Evolutionary conservation across 2,797 vertebrate species (phyloP).

Genomic region (Paguma larvata): DNA sequence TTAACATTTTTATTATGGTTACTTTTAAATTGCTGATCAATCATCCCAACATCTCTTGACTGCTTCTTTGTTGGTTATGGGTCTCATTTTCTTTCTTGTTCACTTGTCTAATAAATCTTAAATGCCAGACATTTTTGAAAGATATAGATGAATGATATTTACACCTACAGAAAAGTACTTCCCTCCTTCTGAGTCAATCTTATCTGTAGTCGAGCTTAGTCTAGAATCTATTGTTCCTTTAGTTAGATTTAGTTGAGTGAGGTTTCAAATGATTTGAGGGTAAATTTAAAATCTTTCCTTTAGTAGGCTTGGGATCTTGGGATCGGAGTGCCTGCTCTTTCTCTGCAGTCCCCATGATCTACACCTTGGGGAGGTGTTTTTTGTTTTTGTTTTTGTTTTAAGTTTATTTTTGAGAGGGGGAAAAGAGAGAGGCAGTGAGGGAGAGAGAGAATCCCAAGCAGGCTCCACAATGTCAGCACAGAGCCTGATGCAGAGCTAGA

Average conservation of each 20-base stretch:
- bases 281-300: background rate
- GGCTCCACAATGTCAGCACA: too few species aligned
- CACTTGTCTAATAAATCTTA: background rate
- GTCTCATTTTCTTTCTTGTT: background rate
- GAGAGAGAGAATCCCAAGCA: too few species aligned
- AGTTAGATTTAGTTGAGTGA: background rate
- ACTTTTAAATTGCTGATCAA: background rate
- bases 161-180: background rate
- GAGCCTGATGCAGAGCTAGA: too few species aligned
- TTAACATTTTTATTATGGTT: background rate
- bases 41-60: background rate
- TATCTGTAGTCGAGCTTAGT: background rate
- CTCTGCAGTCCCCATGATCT: background rate
- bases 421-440: too few species aligned
- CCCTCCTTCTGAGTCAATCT: background rate
- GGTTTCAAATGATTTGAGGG: background rate
- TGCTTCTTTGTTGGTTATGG: background rate
- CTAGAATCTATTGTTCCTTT: background rate
- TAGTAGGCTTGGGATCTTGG: background rate
- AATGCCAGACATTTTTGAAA: background rate
- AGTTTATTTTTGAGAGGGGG: too few species aligned
- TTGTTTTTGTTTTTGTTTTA: too few species aligned
- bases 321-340: background rate
- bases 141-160: background rate
- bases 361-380: background rate